Conservation (phyloP, 2,888 invertebrate genomes). For the Lasioglossum leucozonium region DNA sequence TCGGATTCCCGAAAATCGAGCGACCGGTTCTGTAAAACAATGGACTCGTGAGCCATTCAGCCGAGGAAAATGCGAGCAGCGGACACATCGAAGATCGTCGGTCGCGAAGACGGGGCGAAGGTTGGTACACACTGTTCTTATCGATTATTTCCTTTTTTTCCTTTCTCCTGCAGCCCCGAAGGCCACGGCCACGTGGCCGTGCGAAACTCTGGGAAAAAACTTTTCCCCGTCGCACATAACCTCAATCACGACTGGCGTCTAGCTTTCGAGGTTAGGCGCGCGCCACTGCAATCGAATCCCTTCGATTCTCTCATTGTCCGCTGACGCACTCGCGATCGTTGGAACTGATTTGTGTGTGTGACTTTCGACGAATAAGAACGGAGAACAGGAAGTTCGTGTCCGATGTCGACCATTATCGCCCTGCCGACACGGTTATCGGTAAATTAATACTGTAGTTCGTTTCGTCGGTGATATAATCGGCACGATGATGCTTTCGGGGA, state of each 20-base stretch:
- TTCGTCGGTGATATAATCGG: not conserved
- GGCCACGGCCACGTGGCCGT: constrained; percentile 37
- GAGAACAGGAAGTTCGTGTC: not conserved
- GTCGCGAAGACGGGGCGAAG: constrained; percentile 63
- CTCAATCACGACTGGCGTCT: constrained; percentile 9
- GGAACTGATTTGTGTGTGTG: not conserved
- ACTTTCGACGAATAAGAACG: not conserved
- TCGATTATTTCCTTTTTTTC: constrained; percentile 16
- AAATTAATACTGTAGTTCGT: not conserved
- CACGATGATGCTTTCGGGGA: not conserved
- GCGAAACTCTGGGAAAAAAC: too few species aligned
- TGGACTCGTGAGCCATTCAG: constrained; percentile 26
- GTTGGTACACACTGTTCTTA: constrained; percentile 64
- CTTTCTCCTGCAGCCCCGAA: not conserved
- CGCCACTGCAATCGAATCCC: too few species aligned
- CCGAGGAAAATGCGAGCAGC: constrained; percentile 64
- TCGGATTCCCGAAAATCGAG: too few species aligned
- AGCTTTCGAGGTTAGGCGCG: constrained; percentile 23
- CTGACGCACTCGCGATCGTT: not conserved
- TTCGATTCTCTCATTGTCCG: not conserved
- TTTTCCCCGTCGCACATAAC: constrained; percentile 35
- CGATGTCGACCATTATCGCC: not conserved
- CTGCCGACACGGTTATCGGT: not conserved
- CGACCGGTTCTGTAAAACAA: not conserved
- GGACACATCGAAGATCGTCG: constrained; percentile 53